Evolutionary conservation across 2,797 vertebrate genomes (phyloP).

Genomic region (Melanotaenia boesemani): DNA sequence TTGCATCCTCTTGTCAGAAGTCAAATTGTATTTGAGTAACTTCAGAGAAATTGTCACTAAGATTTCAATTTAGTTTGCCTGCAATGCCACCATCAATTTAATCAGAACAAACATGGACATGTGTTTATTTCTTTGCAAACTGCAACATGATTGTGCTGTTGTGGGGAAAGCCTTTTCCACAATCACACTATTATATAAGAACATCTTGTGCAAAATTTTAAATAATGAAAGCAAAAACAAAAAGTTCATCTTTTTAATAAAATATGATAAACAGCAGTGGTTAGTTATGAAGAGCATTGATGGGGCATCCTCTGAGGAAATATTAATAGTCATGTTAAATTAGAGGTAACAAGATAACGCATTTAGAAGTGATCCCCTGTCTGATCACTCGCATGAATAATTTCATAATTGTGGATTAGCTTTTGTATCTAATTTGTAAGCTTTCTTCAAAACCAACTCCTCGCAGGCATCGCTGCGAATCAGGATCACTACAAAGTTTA

Average conservation of each 20-base stretch:
- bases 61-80: conserved; percentile 90
- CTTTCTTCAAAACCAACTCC: conserved; percentile 11
- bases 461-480: conserved; percentile 1
- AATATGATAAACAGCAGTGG: conserved; percentile 90
- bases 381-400: conserved; percentile 78
- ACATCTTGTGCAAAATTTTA: conserved; percentile 80
- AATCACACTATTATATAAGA: conserved; percentile 82
- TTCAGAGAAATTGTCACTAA: conserved; percentile 93
- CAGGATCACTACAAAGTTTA: conserved; percentile 12
- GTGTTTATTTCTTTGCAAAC: conserved; percentile 84
- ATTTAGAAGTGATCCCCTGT: conserved; percentile 83
- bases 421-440: conserved; percentile 44
- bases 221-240: conserved; percentile 72
- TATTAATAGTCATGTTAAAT: conserved; percentile 92
- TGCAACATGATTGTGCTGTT: conserved; percentile 84
- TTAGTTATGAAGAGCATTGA: conserved; percentile 85
- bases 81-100: conserved; percentile 90
- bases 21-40: conserved; percentile 97
- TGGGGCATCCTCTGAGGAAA: conserved; percentile 89
- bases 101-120: conserved; percentile 88
- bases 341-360: conserved; percentile 87
- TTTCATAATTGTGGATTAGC: conserved; percentile 44
- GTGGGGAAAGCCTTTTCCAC: conserved; percentile 81
- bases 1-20: conserved; percentile 96
- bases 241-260: conserved; percentile 85